phyloP scores from a whole-genome alignment of 1,140 invertebrate species.

The Eubasilissa regina region DNA sequence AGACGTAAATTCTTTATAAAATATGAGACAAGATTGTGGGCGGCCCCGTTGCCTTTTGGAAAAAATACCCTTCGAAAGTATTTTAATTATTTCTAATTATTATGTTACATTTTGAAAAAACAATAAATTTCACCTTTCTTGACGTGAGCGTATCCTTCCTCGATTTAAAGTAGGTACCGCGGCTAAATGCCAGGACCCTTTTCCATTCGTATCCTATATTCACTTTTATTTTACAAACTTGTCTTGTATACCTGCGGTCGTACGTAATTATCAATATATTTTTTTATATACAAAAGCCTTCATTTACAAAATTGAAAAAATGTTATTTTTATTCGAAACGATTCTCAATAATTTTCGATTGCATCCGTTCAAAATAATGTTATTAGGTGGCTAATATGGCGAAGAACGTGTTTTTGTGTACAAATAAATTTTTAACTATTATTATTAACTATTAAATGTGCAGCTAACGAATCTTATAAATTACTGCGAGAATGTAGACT shows the following conservation, averaged over 20 bases:
- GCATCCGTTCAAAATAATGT: too few relatives aligned
- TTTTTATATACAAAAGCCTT: neutral
- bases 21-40: constrained; percentile 40
- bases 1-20: constrained; percentile 2
- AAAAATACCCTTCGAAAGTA: constrained; percentile 53
- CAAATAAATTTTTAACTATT: too few relatives aligned
- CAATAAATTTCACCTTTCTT: constrained; percentile 55
- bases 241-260: constrained; percentile 38
- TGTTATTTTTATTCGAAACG: too few relatives aligned
- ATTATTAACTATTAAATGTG: too few relatives aligned
- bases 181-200: constrained; percentile 11
- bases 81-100: constrained; percentile 62
- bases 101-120: constrained; percentile 60
- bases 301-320: neutral
- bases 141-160: constrained; percentile 30
- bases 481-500: too few relatives aligned
- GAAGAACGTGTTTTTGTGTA: too few relatives aligned
- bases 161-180: constrained; percentile 16
- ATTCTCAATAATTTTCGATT: too few relatives aligned
- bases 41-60: constrained; percentile 47
- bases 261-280: constrained; percentile 43
- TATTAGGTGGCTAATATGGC: too few relatives aligned
- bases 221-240: constrained; percentile 24
- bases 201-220: constrained; percentile 12
- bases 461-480: too few relatives aligned